Base-by-base conservation (phyloP, 2,113 vertebrate species). In the Progne subis region DNA sequence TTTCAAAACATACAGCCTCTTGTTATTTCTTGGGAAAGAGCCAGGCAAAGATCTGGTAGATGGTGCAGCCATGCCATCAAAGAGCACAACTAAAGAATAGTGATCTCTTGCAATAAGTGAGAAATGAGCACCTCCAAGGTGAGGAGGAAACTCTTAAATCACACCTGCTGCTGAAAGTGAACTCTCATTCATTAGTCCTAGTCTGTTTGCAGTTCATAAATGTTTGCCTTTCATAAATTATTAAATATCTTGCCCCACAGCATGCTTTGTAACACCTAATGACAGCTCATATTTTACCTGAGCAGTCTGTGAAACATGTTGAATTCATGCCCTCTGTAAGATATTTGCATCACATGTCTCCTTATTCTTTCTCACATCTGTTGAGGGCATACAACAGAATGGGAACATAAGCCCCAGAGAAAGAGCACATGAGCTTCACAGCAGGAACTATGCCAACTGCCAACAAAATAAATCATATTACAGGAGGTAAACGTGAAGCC, bases 351-450 rank as follows among this genome's bases (percentile, higher is more conserved):
- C 34, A 19, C 23, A 47, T 17, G 12, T 59, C 78, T 94, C 53
- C n/a, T 93, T 57, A 47, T 63, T 71, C 67, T 70, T 81, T 75
- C 72, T 76, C 79, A 88, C 78, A 68, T 89, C 77, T 97, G 46
- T 79, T 91, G 59, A 93, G 43, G 68, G 46, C 34, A 43, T 82
- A 37, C 16, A 76, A 93, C 59, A 77, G 60, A 95, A 92, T 83
- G 34, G 13, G 34, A 88, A 65, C 69, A 92, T n/a, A 61, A 93
- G 34, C 43, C 39, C 39, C 34, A 39, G 68, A 90, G 82, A 90
- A 92, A 50, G 46, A 79, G 64, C 77, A 77, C 57, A 49, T 19
- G n/a, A 92, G 56, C 50, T 82, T 89, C 85, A 78, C 77, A 91
- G 88, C 78, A 92, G 86, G 91, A 55, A 46, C 37, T 32, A 8